Evolutionary conservation across 2,797 vertebrate genomes (phyloP), one percentile per base, ranked within the genome.

Genomic region (Pachyuromys duprasi): DNA sequence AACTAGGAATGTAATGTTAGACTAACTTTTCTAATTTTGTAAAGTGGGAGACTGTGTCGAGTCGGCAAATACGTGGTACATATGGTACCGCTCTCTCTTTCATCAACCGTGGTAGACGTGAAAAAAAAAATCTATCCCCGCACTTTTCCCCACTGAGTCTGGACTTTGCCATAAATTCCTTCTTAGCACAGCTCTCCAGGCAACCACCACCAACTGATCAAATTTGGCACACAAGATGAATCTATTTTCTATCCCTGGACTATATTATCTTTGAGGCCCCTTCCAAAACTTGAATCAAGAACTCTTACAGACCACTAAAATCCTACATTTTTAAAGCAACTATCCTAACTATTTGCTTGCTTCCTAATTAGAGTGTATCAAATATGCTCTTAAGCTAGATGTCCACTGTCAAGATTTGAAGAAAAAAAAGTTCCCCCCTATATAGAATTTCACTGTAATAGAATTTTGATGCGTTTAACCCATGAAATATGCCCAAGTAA

Each of bases 101-200:
- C 81, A 89, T 95, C 88, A 96, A 86, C 88, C 39, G 8, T 22
- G 57, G 93, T 87, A 95, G 94, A 96, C 83, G 67, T 90, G 63
- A 90, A 75, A 94, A 89, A 69, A 94, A 84, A 95, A 90, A 89
- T 79, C 90, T 88, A 69, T 42, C 60, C 84, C 33, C 3, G 60
- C 65, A 94, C 86, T 87, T 95, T 81, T 96, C 84, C 86, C 94
- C 81, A 94, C 88, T 94, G 90, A 90, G 88, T 72, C 96, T 95
- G 93, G 93, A 94, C 94, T 96, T 97, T 53, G 89, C 95, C 94
- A 97, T 96, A 93, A 97, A 97, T 97, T 97, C 86, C 90, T 93
- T 95, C 91, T 90, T 97, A 92, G 91, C 72, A 89, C 84, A 90
- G 80, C 81, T 93, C 94, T 96, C 88, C 93, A 97, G 94, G 78